phyloP scores from a whole-genome alignment of 2,888 invertebrate genomes.

The Drosophila rubida region DNA sequence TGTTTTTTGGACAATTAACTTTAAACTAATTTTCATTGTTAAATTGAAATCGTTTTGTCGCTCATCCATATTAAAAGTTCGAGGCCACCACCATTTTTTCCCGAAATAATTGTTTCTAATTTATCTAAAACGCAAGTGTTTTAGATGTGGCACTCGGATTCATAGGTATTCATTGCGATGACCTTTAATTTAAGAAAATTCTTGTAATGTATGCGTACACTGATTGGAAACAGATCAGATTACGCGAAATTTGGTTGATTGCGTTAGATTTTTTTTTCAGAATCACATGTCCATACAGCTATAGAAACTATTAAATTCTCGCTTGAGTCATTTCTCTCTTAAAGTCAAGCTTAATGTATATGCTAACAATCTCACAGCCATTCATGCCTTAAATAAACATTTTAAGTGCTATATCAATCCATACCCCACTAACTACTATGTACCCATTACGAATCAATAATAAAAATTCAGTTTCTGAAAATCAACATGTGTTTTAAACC shows the following conservation, averaged over 20 bases:
- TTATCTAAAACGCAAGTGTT: too few relatives aligned
- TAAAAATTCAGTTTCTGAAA: not conserved
- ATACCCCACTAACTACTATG: slow-evolving; percentile 14
- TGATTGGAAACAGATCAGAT: too few relatives aligned
- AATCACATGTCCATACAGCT: too few relatives aligned
- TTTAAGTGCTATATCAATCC: slow-evolving; percentile 13
- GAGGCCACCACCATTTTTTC: too few relatives aligned
- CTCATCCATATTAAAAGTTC: too few relatives aligned
- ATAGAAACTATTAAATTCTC: too few relatives aligned
- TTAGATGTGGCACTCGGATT: too few relatives aligned
- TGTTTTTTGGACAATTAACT: not conserved
- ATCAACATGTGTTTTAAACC: not conserved
- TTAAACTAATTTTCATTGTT: not conserved
- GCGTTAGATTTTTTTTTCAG: too few relatives aligned
- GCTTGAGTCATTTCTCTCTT: not conserved
- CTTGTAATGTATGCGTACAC: not conserved
- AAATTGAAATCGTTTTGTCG: not conserved
- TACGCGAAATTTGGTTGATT: too few relatives aligned
- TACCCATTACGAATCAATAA: slow-evolving; percentile 6
- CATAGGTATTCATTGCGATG: not conserved
- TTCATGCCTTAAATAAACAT: slow-evolving; percentile 16
- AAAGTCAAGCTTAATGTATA: slow-evolving; percentile 5
- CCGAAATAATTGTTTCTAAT: too few relatives aligned
- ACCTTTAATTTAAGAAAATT: not conserved
- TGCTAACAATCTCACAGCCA: slow-evolving; percentile 9